Base-by-base conservation (phyloP, 2,113 vertebrate species). In the Xerus inauris region DNA sequence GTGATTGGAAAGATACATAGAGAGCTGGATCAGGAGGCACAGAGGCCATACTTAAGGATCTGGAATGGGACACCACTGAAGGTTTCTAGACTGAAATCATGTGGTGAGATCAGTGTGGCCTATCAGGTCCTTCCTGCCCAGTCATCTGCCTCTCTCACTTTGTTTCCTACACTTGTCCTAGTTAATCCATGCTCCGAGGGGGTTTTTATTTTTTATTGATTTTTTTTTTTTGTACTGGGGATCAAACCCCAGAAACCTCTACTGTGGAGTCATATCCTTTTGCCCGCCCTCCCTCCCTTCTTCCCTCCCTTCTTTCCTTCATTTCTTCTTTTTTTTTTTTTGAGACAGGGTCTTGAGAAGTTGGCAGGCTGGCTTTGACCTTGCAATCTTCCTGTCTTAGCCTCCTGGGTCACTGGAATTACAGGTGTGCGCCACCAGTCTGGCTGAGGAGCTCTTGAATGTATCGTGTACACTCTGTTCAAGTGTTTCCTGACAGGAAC, bases 381-480 rank as follows among this genome's bases (percentile, higher is more conserved):
- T 54, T 57, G 54, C 22, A 28, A 3, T 62, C 54, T 57, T 57
- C 59, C 59, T 26, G 59, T 10, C 59, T 28, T 9, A 62, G 59
- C 59, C 24, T 62, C 59, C 26, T 62, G 24, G 59, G 59, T 62
- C 59, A 62, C 59, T 26, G 8, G 59, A 28, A 62, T 62, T 62
- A 28, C 1, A 28, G 59, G 59, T 62, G 26, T 62, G 59, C 24
- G 28, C 3, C 59, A 62, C 24, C 8, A 62, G 24, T 9, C 57
- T 62, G 59, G 24, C 32, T 14, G 12, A 72, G 59, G 45, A 49
- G 17, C 45, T 89, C 32, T 24, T 3, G 1, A 38, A 40, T 16
- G 14, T 64, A 35, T 42, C 9, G 0, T 2, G 5, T 2, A 0
- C 4, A 2, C 65, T 57, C 40, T 38, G 45, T 3, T n/a, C 49